phyloP scores from a whole-genome alignment of 2,888 invertebrate genomes.

The Chymomyza fuscimana region DNA sequence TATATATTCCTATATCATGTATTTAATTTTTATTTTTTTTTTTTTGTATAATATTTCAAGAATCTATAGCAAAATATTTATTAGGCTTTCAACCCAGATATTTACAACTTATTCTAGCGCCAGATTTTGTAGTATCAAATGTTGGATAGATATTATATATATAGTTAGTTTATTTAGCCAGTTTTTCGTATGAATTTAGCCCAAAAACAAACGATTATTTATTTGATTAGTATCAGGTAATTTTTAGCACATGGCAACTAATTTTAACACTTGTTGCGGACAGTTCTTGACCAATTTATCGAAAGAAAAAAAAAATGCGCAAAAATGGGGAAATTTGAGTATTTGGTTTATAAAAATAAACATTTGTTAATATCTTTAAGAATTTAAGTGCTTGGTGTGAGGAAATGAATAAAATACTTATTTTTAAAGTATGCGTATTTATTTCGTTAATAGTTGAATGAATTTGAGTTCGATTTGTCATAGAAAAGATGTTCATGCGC shows the following conservation, averaged over 20 bases:
- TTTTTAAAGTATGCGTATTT: neutral
- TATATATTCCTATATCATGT: neutral
- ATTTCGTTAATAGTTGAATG: too few relatives aligned
- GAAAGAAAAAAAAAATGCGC: too few relatives aligned
- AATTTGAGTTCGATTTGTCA: too few relatives aligned
- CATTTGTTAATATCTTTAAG: neutral
- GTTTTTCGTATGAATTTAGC: neutral
- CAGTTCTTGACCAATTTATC: neutral
- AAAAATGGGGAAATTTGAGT: neutral
- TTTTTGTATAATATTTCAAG: neutral
- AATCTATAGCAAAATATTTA: neutral
- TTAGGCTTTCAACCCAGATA: neutral
- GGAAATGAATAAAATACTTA: neutral
- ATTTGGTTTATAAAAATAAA: neutral
- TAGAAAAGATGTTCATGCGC: too few relatives aligned
- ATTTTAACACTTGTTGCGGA: neutral
- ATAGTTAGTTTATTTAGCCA: neutral
- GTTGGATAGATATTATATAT: neutral
- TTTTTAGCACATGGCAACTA: neutral
- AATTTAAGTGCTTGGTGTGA: neutral
- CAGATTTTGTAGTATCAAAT: neutral
- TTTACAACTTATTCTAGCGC: neutral
- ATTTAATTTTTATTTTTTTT: too few relatives aligned
- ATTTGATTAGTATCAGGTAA: too few relatives aligned
- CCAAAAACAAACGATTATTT: too few relatives aligned